Evolutionary conservation across 2,888 invertebrate genomes (phyloP), one percentile per base, ranked within the genome.

Genomic region (Drosophila falleni): DNA sequence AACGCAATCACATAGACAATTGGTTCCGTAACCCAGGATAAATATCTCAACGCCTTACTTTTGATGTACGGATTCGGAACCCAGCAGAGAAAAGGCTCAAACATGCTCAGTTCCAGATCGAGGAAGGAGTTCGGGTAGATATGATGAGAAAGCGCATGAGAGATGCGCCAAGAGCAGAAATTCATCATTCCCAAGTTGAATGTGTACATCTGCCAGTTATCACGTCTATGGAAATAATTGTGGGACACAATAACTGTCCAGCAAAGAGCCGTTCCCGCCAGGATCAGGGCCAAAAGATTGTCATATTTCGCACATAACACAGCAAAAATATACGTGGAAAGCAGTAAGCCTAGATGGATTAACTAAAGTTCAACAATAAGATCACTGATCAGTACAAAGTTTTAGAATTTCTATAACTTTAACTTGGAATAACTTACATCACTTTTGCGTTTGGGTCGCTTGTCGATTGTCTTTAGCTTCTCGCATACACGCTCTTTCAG

Each of bases 131-230:
- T 97, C 0, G 97, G 95, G 88, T 95, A 96, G 9, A 96, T 93
- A 89, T 97, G 97, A 91, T 97, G 97, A 37, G 96, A 96, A 44
- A 97, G 90, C 0, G 93, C 95, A 86, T 97, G 97, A 0, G 95
- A 95, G 41, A 97, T 94, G 68, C 97, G 94, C 94, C 96, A 97
- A 72, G 96, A 95, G 80, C 95, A 94, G 56, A 90, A 91, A 74
- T 92, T 93, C 94, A 96, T 93, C 78, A 95, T 89, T 16, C 94
- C 94, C 69, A 97, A 92, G 85, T 97, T 96, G 84, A 96, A 96
- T 66, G 96, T 94, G 87, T 95, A 96, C 96, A 96, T 96, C 63
- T 96, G 94, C 94, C 96, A 96, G 90, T 95, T 96, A 66, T 96
- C 95, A 67, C 93, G 94, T 82, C 94, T 94, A 89, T 97, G 97